Evolutionary conservation across 2,797 vertebrate species (phyloP), one percentile per base, ranked within the genome.

Genomic region (Melanotaenia trifasciata): DNA sequence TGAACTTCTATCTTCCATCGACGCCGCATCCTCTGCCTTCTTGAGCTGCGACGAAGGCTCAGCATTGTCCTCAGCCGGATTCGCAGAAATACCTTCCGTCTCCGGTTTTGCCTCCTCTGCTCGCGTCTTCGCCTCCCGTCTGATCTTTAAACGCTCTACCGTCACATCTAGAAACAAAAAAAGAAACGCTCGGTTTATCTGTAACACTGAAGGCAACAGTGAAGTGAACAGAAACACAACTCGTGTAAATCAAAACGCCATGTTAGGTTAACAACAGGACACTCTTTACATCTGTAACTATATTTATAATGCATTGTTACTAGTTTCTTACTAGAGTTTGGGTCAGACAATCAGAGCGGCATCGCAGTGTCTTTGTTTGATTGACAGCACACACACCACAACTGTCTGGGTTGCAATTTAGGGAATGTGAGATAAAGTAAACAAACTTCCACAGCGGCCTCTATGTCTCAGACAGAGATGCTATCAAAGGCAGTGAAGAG

Each of bases 121-220:
- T 70, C 45, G 85, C 33, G 28, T 93, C 87, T 94, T 96, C 8
- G 70, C 90, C 72, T 96, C 96, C 83, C 89, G 95, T 79, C 86
- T 95, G 79, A 91, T 80, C 94, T 96, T 98, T 87, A 95, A 60
- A 51, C 91, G 83, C 56, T 97, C 97, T 89, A 93, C 75, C 83
- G 99, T 94, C 87, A 96, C 95, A 70, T 98, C 98, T 99, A 40
- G 22, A 85, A 38, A 70, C 20, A 56, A 32, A 59, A 59, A 0
- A 12, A 45, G 43, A 61, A 56, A 50, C 30, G 40, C 30, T 26
- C 20, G 20, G 20, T 5, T 20, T 20, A 18, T 38, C 30, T 33
- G 22, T 1, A 1, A 20, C 54, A 53, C 0, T 3, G 14, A 43
- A 26, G 3, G 11, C 11, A 47, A 58, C 50, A 56, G 30, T 14